Conservation (phyloP, 2,888 invertebrate species). For the Ormyrus thymus region DNA sequence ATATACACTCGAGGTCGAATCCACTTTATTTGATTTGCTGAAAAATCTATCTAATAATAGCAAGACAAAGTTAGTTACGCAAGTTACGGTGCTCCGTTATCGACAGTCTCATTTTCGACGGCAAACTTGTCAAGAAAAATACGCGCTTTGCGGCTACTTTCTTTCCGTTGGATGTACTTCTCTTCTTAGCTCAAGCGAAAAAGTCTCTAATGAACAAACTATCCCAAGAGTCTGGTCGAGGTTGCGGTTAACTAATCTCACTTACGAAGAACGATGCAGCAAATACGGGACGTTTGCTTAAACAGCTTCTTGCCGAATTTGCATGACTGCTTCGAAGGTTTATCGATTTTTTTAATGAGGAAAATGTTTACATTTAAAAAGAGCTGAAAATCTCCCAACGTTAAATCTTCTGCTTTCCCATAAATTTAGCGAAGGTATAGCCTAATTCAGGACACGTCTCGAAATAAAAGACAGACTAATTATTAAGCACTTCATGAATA, state of each 20-base stretch:
- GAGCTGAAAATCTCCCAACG: background rate
- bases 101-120: conserved; percentile 68
- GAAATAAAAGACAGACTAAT: conserved; percentile 24
- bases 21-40: background rate
- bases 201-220: conserved; percentile 69
- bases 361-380: no score
- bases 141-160: conserved; percentile 58
- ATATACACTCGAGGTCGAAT: background rate
- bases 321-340: no score
- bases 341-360: no score
- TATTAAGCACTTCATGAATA: conserved; percentile 36
- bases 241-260: conserved; percentile 64
- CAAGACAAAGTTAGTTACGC: conserved; percentile 25
- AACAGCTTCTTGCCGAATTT: conserved; percentile 11
- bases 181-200: conserved; percentile 60
- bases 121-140: conserved; percentile 69
- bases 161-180: conserved; percentile 30
- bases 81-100: conserved; percentile 58
- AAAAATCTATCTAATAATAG: conserved; percentile 44
- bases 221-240: conserved; percentile 57
- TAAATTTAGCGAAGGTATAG: background rate
- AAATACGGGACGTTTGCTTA: conserved; percentile 8
- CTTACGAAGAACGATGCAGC: conserved; percentile 58
- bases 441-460: background rate
- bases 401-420: background rate